Conservation (phyloP, 2,113 vertebrate species). For the Dermatemys mawii region DNA sequence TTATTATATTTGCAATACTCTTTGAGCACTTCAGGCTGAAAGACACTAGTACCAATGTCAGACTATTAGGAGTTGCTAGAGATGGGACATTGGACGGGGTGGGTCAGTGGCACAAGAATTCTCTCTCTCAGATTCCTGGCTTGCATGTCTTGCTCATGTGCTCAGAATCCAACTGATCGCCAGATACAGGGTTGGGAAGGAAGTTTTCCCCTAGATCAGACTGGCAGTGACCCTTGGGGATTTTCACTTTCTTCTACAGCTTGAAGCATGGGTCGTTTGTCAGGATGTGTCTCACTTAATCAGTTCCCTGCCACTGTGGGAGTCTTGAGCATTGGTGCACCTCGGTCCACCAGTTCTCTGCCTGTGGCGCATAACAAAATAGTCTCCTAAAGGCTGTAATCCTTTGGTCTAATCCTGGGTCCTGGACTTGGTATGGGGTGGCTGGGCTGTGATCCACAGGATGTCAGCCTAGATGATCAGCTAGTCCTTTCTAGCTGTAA, state of each 20-base stretch:
- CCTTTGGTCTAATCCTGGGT: too few species aligned
- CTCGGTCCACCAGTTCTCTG: too few species aligned
- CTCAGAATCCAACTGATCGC: not conserved
- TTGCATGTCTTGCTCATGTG: not conserved
- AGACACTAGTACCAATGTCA: accelerated
- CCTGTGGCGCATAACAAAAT: too few species aligned
- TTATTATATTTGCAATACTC: not conserved
- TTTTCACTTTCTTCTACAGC: not conserved
- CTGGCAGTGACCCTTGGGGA: not conserved
- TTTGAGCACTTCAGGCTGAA: not conserved
- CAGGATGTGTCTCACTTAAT: not conserved
- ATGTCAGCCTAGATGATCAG: too few species aligned
- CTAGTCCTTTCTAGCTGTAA: too few species aligned
- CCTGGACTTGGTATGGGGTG: too few species aligned
- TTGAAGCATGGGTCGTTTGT: not conserved
- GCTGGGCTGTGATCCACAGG: too few species aligned
- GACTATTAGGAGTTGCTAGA: not conserved
- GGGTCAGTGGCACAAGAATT: not conserved
- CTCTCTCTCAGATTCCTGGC: not conserved
- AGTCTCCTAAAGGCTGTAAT: too few species aligned
- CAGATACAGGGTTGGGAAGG: not conserved
- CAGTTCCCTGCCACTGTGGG: not conserved
- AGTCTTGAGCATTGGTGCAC: too few species aligned
- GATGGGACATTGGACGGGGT: not conserved
- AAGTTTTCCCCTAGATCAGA: not conserved